Evolutionary conservation across 2,797 vertebrate species (phyloP).

Genomic region (Kryptolebias ocellatus): DNA sequence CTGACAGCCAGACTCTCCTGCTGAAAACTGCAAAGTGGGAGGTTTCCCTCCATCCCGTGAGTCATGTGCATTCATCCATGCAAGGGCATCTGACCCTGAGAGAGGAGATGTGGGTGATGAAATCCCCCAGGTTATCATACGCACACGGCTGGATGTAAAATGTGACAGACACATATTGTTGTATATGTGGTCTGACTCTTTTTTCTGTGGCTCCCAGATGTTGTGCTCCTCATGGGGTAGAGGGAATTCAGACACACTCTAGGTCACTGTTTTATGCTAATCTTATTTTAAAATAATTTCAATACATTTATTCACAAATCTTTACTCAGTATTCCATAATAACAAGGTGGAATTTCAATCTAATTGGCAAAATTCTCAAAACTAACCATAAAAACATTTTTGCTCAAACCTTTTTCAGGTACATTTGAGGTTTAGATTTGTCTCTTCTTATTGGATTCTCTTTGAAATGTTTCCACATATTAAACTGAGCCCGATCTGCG

Average conservation of each 20-base stretch:
- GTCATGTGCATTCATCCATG: constrained; percentile 46
- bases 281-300: no score
- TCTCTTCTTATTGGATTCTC: no score
- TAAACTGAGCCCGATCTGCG: no score
- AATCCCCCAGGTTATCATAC: constrained; percentile 37
- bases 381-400: no score
- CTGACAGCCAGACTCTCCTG: constrained; percentile 51
- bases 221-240: neutral
- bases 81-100: constrained; percentile 39
- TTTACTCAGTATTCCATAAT: no score
- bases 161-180: neutral
- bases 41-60: constrained; percentile 56
- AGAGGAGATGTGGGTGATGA: constrained; percentile 55
- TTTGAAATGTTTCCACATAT: no score
- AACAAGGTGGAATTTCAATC: no score
- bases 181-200: neutral
- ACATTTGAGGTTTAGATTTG: no score
- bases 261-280: no score
- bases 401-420: no score
- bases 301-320: no score
- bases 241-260: neutral
- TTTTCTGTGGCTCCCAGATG: neutral
- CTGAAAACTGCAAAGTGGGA: constrained; percentile 40
- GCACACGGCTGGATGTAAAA: constrained; percentile 9
- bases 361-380: no score